phyloP scores from a whole-genome alignment of 2,113 vertebrate genomes.

The Microtus montanus region DNA sequence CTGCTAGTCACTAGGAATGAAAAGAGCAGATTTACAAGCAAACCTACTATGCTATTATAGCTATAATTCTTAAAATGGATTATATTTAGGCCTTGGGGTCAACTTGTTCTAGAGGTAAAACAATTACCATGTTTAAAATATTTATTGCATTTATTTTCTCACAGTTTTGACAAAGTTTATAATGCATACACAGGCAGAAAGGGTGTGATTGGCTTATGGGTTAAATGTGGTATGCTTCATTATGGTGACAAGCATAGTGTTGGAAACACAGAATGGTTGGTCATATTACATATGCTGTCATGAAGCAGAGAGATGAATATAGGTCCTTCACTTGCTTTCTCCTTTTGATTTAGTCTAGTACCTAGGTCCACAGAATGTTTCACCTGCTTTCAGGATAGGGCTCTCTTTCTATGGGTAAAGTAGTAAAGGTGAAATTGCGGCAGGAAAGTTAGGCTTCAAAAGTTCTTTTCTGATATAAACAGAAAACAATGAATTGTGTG shows the following conservation, averaged over 20 bases:
- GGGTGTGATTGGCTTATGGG: background rate
- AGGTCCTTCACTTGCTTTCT: background rate
- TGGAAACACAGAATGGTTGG: no score
- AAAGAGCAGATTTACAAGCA: background rate
- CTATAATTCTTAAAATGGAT: background rate
- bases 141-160: background rate
- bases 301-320: background rate
- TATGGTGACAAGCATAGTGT: background rate
- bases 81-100: background rate
- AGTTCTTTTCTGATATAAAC: background rate
- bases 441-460: background rate
- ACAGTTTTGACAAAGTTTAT: background rate
- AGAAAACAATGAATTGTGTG: background rate
- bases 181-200: background rate
- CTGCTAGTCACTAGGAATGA: background rate
- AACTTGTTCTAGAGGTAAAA: background rate
- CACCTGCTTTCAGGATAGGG: no score
- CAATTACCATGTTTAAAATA: background rate
- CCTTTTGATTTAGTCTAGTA: background rate
- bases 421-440: background rate
- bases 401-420: background rate
- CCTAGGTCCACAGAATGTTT: background rate
- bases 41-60: background rate
- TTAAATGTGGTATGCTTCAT: background rate
- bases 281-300: background rate